Evolutionary conservation across 1,140 invertebrate species (phyloP).

Genomic region (Bicyclus anynana): DNA sequence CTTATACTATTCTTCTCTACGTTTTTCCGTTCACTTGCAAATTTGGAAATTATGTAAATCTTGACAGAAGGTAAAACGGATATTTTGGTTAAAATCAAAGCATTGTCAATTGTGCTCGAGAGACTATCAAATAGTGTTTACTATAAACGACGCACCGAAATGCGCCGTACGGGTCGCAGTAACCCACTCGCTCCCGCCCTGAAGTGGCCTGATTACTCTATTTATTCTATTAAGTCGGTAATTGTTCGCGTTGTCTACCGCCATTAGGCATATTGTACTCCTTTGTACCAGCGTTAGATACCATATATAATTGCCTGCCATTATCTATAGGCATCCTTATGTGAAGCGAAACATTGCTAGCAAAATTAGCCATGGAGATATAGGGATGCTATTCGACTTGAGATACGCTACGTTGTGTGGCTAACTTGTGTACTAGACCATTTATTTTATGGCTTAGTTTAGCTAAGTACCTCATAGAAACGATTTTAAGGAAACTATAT

Average conservation of each 20-base stretch:
- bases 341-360: not conserved
- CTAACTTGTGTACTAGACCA: too few relatives aligned
- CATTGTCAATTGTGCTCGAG: too few relatives aligned
- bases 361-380: not conserved
- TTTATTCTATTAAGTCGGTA: slow-evolving; percentile 73
- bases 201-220: slow-evolving; percentile 73
- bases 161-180: not conserved
- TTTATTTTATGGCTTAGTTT: too few relatives aligned
- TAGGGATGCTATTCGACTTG: not conserved
- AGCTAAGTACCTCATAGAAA: too few relatives aligned
- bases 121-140: too few relatives aligned
- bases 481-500: too few relatives aligned
- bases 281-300: slow-evolving; percentile 33
- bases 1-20: too few relatives aligned
- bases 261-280: slow-evolving; percentile 61
- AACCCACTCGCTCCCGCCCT: slow-evolving; percentile 42
- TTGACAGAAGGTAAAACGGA: too few relatives aligned
- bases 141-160: not conserved
- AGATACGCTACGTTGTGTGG: too few relatives aligned
- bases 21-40: too few relatives aligned
- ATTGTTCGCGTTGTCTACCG: slow-evolving; percentile 58
- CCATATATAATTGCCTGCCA: slow-evolving; percentile 30
- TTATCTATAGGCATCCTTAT: slow-evolving; percentile 6
- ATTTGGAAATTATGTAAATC: too few relatives aligned
- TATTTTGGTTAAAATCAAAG: too few relatives aligned